Conservation (phyloP, 2,797 vertebrate species). For the Decapterus maruadsi region DNA sequence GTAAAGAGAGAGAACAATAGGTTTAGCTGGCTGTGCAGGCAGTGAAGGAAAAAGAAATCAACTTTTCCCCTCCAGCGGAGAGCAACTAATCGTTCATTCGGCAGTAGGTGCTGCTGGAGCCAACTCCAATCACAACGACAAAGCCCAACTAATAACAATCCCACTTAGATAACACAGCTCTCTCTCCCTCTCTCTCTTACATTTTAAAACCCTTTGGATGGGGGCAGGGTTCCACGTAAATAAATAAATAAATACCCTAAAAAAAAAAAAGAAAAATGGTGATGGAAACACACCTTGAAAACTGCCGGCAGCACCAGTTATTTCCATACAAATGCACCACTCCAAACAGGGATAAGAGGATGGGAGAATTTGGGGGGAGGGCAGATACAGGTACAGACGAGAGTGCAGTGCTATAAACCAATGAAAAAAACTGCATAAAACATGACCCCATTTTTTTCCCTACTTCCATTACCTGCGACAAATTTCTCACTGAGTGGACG, state of each 20-base stretch:
- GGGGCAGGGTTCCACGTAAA: conserved; percentile 53
- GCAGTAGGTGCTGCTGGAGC: conserved; percentile 74
- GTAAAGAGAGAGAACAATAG: conserved; percentile 75
- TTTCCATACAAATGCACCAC: conserved; percentile 83
- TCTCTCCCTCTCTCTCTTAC: conserved; percentile 42
- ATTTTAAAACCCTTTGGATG: conserved; percentile 65
- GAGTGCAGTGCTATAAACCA: conserved; percentile 46
- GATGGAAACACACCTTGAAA: conserved; percentile 75
- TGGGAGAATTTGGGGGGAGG: conserved; percentile 52
- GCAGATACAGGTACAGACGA: conserved; percentile 44
- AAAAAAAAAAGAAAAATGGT: conserved; percentile 58
- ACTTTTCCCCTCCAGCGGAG: conserved; percentile 82
- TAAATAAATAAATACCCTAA: conserved; percentile 64
- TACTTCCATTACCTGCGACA: conserved; percentile 74
- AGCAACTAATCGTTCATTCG: conserved; percentile 84
- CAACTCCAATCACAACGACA: conserved; percentile 71
- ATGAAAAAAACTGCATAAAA: conserved; percentile 68
- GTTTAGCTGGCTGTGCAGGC: conserved; percentile 67
- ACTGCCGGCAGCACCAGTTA: conserved; percentile 73
- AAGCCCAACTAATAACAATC: conserved; percentile 81
- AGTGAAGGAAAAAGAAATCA: conserved; percentile 80
- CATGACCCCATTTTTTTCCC: conserved; percentile 65
- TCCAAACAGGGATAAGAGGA: conserved; percentile 67
- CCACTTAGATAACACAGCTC: conserved; percentile 80
- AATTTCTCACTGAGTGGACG: conserved; percentile 64